phyloP scores from a whole-genome alignment of 2,797 vertebrate species.

The Rousettus madagascariensis region DNA sequence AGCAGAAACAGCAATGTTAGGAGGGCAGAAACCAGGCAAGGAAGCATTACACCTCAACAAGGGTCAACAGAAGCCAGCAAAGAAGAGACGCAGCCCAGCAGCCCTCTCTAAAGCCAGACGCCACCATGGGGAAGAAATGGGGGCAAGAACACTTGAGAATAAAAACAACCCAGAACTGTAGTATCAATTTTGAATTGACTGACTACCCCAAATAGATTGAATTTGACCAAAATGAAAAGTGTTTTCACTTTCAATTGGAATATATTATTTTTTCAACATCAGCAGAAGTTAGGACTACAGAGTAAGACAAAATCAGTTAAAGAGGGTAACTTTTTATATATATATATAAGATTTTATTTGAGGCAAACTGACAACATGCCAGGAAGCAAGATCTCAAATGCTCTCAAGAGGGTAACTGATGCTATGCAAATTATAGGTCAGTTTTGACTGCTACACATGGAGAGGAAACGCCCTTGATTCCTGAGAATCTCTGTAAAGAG shows the following conservation, averaged over 20 bases:
- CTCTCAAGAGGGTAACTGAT: too few species aligned
- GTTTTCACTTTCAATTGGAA: not conserved
- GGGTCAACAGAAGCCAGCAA: not conserved
- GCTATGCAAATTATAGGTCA: not conserved
- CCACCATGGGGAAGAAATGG: not conserved
- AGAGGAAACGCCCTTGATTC: not conserved
- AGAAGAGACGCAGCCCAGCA: not conserved
- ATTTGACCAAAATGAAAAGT: not conserved
- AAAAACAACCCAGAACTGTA: not conserved
- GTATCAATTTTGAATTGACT: not conserved
- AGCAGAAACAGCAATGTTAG: not conserved
- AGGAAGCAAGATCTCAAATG: too few species aligned
- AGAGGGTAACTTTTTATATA: not conserved
- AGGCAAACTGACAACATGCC: too few species aligned
- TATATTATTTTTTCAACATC: not conserved
- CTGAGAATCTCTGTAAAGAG: slow-evolving; percentile 1
- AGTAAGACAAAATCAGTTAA: not conserved
- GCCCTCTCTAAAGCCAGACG: not conserved
- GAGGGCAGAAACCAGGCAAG: not conserved
- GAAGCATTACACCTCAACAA: not conserved
- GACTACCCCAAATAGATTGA: not conserved
- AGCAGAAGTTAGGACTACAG: not conserved
- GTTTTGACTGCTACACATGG: not conserved
- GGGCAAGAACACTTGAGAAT: not conserved
- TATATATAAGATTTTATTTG: too few species aligned